Conservation (phyloP, 2,113 vertebrate genomes). For the Stomatorhinus ivindoensis region DNA sequence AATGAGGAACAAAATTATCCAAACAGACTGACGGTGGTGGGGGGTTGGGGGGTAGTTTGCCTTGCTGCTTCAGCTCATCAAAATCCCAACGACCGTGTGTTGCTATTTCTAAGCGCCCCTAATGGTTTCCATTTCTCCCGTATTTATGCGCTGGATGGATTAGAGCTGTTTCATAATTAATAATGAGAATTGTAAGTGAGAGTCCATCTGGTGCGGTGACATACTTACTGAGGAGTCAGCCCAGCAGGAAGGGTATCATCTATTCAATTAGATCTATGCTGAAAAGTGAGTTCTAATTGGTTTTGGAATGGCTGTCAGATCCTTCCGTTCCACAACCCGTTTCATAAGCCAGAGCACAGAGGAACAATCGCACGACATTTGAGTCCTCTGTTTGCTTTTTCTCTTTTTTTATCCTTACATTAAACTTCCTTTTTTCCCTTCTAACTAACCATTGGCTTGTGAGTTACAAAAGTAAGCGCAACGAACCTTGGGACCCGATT, state of each 20-base stretch:
- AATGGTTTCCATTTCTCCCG: slow-evolving; percentile 59
- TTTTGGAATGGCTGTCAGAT: slow-evolving; percentile 68
- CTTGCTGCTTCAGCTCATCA: slow-evolving; percentile 40
- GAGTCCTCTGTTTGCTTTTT: not conserved
- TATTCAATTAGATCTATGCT: slow-evolving; percentile 31
- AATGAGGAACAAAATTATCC: slow-evolving; percentile 30
- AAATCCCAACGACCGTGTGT: slow-evolving; percentile 51
- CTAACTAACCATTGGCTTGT: not conserved
- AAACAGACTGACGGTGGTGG: slow-evolving; percentile 45
- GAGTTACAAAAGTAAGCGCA: not conserved
- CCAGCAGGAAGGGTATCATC: slow-evolving; percentile 37
- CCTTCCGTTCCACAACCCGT: slow-evolving; percentile 62
- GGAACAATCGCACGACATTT: not conserved
- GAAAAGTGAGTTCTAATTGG: slow-evolving; percentile 57
- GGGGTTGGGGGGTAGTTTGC: slow-evolving; percentile 46
- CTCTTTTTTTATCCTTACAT: not conserved
- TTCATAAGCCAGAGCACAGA: slow-evolving; percentile 24
- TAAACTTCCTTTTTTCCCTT: slow-evolving; percentile 4
- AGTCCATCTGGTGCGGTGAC: slow-evolving; percentile 61
- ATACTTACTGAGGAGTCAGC: slow-evolving; percentile 53
- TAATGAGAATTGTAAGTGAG: slow-evolving; percentile 39
- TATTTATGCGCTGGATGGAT: slow-evolving; percentile 57
- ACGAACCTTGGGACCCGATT: not conserved
- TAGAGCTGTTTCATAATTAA: slow-evolving; percentile 62
- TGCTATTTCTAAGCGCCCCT: slow-evolving; percentile 49